These are phyloP conservation scores for Lottia scabra DNA, from an alignment of 2,888 invertebrate genomes.

Conservation along the genomic window DNA sequence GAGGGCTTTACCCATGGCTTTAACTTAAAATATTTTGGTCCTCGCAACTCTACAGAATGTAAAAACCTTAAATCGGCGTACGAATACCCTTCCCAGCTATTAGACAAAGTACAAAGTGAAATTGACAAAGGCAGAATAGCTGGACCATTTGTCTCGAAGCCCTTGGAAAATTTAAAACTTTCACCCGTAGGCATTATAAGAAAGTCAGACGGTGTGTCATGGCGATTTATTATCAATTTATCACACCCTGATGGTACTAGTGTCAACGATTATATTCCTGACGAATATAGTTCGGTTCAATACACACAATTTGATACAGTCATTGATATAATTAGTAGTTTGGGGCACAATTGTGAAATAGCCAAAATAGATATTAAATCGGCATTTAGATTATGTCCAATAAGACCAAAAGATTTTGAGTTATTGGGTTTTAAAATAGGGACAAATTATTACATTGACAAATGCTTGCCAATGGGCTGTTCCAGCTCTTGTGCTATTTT, in stretches of 20 bases:
- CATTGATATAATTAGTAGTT: neutral
- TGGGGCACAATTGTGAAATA: neutral
- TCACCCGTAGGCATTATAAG: neutral
- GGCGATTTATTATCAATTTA: neutral
- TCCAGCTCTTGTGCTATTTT: neutral
- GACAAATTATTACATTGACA: neutral
- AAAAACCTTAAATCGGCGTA: constrained; percentile 3
- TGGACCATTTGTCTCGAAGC: neutral
- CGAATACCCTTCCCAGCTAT: neutral
- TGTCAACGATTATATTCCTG: neutral
- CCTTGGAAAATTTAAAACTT: neutral
- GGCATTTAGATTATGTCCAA: neutral
- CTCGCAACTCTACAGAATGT: neutral
- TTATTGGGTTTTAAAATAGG: neutral
- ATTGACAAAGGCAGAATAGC: neutral
- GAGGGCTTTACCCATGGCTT: neutral
- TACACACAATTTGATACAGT: neutral
- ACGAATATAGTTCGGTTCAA: neutral
- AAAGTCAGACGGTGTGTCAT: neutral
- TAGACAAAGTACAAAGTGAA: neutral
- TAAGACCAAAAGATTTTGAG: neutral
- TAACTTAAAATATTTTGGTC: neutral
- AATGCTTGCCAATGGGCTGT: neutral
- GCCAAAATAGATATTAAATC: neutral
- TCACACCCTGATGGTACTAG: neutral